Evolutionary conservation across 2,888 invertebrate species (phyloP).

Genomic region (Xylocampa areola): DNA sequence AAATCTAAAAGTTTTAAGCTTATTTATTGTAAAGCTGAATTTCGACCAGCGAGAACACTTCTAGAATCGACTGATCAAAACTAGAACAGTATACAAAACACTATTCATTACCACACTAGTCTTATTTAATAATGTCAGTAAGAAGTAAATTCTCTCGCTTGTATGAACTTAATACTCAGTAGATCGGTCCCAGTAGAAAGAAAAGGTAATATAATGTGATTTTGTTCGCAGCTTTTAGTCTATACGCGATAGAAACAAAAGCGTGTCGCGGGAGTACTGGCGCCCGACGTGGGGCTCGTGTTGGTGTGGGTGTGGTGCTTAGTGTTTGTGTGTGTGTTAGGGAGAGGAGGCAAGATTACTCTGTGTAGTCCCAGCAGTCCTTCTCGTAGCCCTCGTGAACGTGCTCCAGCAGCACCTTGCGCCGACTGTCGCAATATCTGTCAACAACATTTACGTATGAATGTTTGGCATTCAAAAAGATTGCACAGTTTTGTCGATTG

Average conservation of each 20-base stretch:
- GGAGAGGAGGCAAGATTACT: constrained; percentile 88
- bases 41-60: constrained; percentile 36
- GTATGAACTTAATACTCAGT: constrained; percentile 18
- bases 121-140: constrained; percentile 27
- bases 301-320: constrained; percentile 23
- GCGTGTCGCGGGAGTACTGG: constrained; percentile 33
- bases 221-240: constrained; percentile 60
- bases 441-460: constrained; percentile 54
- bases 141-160: constrained; percentile 36
- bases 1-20: constrained; percentile 21
- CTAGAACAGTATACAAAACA: constrained; percentile 28
- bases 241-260: constrained; percentile 48
- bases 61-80: constrained; percentile 21
- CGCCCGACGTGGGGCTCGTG: constrained; percentile 30
- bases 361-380: constrained; percentile 99
- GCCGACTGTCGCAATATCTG: constrained; percentile 99
- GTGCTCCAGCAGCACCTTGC: constrained; percentile 98
- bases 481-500: too few relatives aligned
- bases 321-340: constrained; percentile 56
- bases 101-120: constrained; percentile 32
- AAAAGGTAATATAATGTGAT: constrained; percentile 57
- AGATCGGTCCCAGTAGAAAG: constrained; percentile 35
- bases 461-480: not conserved
- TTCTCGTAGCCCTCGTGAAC: constrained; percentile 99
- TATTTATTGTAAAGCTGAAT: constrained; percentile 34